Conservation (phyloP, 2,113 vertebrate genomes). For the Tricholaema leucomelas region DNA sequence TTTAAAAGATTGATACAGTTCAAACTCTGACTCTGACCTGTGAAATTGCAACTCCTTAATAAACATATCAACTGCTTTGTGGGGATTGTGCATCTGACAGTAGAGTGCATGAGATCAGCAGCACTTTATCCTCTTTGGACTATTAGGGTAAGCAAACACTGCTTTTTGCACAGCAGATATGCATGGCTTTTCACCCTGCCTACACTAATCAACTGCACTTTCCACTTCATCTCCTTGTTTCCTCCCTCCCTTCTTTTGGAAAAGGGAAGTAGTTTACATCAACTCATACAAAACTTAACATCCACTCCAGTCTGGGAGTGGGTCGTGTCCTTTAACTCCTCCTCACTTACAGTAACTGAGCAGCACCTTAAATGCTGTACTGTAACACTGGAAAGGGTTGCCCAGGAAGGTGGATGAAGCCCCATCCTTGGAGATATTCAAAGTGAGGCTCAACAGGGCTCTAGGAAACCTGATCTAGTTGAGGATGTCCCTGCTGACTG, state of each 20-base stretch:
- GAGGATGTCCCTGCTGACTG: too few relatives aligned
- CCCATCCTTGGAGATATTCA: too few relatives aligned
- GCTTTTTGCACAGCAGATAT: background rate
- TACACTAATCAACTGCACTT: background rate
- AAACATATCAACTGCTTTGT: background rate
- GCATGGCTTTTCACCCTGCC: background rate
- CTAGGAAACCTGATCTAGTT: too few relatives aligned
- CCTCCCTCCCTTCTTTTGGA: background rate
- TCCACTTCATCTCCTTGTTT: background rate
- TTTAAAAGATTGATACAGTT: background rate
- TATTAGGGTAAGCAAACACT: background rate
- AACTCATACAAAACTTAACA: background rate
- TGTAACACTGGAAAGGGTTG: too few relatives aligned
- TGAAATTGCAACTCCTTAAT: background rate
- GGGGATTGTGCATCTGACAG: background rate
- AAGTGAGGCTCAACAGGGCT: too few relatives aligned
- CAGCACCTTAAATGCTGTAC: background rate
- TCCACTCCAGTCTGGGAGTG: background rate
- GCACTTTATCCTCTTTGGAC: background rate
- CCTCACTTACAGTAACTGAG: background rate
- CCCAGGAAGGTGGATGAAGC: too few relatives aligned
- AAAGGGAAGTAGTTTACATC: background rate
- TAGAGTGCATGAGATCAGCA: background rate
- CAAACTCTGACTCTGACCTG: background rate
- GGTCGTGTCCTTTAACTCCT: background rate